Conservation (phyloP, 2,888 invertebrate genomes). For the Pollenia amentaria region DNA sequence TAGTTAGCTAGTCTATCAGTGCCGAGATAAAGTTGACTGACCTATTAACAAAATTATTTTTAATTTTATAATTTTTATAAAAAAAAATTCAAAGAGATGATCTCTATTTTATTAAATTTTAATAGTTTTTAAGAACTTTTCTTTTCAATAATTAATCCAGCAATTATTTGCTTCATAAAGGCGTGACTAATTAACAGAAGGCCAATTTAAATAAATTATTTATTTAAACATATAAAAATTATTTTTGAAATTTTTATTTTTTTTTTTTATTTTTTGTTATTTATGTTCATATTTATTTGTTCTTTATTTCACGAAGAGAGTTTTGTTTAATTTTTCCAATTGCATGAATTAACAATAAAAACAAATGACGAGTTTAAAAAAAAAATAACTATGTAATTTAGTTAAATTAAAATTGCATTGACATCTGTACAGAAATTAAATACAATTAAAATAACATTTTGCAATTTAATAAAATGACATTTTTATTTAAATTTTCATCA, state of each 20-base stretch:
- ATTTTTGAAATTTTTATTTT: constrained; percentile 29
- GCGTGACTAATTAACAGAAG: constrained; percentile 65
- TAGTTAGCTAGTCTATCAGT: too few relatives aligned
- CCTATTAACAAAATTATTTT: too few relatives aligned
- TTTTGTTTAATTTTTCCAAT: background rate
- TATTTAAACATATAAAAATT: constrained; percentile 39
- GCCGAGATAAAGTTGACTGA: too few relatives aligned
- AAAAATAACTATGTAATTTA: constrained; percentile 45
- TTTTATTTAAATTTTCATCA: constrained; percentile 10
- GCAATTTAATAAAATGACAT: constrained; percentile 37
- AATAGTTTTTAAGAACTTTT: background rate
- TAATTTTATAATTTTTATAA: too few relatives aligned
- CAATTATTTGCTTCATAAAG: constrained; percentile 12
- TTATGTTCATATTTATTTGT: constrained; percentile 18
- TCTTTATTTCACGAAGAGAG: background rate
- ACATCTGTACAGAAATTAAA: constrained; percentile 70
- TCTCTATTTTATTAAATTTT: too few relatives aligned
- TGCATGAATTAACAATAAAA: constrained; percentile 14
- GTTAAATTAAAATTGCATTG: constrained; percentile 70
- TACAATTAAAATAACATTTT: constrained; percentile 45
- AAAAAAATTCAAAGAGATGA: too few relatives aligned
- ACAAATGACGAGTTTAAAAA: constrained; percentile 29
- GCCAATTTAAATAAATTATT: constrained; percentile 25
- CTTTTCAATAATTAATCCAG: background rate
- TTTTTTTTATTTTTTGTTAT: background rate